A percentile compares a stretch with the other conserved stretches of the same genome.
Evolutionary conservation across 2,797 vertebrate species (phyloP).

Genomic region (Sebastiscus albofasciatus): DNA sequence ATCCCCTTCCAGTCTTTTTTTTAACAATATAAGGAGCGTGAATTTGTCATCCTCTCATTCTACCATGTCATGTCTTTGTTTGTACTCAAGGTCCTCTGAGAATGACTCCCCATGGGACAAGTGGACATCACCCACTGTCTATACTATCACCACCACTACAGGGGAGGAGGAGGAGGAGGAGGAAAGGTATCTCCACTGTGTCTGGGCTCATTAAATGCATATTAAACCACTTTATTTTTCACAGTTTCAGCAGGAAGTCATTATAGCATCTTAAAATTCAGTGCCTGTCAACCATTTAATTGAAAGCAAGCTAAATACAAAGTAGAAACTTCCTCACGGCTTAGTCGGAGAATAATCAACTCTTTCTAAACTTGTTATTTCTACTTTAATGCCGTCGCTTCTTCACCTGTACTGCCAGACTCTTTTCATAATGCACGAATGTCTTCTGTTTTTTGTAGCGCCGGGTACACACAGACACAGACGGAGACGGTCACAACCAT

Average conservation of each 20-base stretch:
- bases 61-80: conserved; percentile 23
- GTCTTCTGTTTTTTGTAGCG: conserved; percentile 60
- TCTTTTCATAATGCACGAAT: conserved; percentile 31
- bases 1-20: conserved; percentile 10
- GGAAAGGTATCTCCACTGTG: conserved; percentile 48
- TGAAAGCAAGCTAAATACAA: conserved; percentile 49
- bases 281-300: conserved; percentile 56
- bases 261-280: conserved; percentile 47
- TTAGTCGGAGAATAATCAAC: conserved; percentile 42
- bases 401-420: conserved; percentile 19
- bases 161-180: conserved; percentile 40
- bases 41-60: conserved; percentile 3
- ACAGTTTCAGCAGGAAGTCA: conserved; percentile 33
- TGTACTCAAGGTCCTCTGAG: conserved; percentile 68
- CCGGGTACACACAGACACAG: conserved; percentile 25
- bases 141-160: conserved; percentile 10
- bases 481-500: conserved; percentile 44
- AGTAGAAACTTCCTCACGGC: conserved; percentile 25
- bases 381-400: neutral
- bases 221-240: conserved; percentile 39
- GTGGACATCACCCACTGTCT: conserved; percentile 77
- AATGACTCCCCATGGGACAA: conserved; percentile 76
- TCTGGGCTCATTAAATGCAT: conserved; percentile 41
- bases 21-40: neutral
- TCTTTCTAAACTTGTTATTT: conserved; percentile 25